A percentile compares a stretch with the other conserved stretches of the same genome.
Conservation (phyloP, 1,140 invertebrate genomes). For the Cyrtorhinus lividipennis region DNA sequence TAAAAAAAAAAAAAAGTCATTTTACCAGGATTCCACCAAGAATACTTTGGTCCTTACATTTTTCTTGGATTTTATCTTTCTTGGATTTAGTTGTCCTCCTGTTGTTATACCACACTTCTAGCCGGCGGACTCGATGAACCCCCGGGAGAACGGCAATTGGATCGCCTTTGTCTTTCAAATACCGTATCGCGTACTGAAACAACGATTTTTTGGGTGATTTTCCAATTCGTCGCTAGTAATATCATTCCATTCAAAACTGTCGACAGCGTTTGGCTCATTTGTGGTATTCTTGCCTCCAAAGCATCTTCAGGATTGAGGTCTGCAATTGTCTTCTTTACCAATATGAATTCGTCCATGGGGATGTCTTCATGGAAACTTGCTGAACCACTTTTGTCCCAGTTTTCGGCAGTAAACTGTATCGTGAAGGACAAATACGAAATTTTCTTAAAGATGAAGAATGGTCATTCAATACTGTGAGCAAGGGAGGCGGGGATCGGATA, state of each 20-base stretch:
- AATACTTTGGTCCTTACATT: no score
- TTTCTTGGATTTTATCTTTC: slow-evolving; percentile 11
- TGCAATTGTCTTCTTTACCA: slow-evolving; percentile 14
- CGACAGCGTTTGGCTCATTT: background rate
- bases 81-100: slow-evolving; percentile 1
- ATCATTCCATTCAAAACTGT: background rate
- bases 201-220: no score
- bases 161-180: slow-evolving; percentile 17
- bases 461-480: no score
- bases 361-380: slow-evolving; percentile 5
- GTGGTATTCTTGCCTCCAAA: slow-evolving; percentile 2
- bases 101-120: slow-evolving; percentile 14
- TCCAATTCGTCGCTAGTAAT: background rate
- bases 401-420: slow-evolving; percentile 15
- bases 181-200: slow-evolving; percentile 14
- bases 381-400: slow-evolving; percentile 13
- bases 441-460: no score
- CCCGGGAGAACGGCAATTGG: slow-evolving; percentile 17
- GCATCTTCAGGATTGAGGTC: background rate
- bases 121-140: slow-evolving; percentile 10
- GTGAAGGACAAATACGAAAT: no score
- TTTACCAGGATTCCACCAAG: no score
- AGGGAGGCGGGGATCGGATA: no score
- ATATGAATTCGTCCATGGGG: slow-evolving; percentile 18
- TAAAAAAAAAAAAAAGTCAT: no score